Evolutionary conservation across 2,888 invertebrate genomes (phyloP).

Genomic region (Drosophila macrothrix): DNA sequence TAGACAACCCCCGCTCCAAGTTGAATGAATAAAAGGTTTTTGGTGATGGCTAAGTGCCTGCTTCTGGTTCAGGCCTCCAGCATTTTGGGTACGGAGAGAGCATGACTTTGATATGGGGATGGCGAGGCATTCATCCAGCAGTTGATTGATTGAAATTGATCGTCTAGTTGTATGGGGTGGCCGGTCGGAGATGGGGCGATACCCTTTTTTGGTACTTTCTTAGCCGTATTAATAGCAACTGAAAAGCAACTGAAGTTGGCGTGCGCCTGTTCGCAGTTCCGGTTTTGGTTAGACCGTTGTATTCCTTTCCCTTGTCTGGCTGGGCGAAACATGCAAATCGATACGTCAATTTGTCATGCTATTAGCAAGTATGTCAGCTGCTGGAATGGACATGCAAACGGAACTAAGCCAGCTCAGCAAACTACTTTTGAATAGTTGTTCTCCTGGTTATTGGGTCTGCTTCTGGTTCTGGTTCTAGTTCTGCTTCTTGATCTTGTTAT

Average conservation of each 20-base stretch:
- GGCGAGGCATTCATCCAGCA: constrained; percentile 30
- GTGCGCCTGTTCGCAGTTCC: constrained; percentile 2
- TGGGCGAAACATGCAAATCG: constrained; percentile 62
- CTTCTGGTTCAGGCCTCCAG: constrained; percentile 7
- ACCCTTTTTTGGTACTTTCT: constrained; percentile 46
- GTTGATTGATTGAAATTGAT: constrained; percentile 80
- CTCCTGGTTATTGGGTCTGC: neutral
- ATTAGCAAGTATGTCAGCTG: constrained; percentile 34
- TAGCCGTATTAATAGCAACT: constrained; percentile 3
- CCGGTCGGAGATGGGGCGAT: neutral
- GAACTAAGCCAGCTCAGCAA: constrained; percentile 8
- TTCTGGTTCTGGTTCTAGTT: neutral
- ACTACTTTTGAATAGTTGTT: constrained; percentile 8
- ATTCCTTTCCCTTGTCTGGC: constrained; percentile 21
- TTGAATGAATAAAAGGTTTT: constrained; percentile 50
- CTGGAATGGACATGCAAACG: constrained; percentile 4
- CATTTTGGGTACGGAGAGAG: constrained; percentile 5
- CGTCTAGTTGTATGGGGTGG: constrained; percentile 28
- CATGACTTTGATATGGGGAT: constrained; percentile 61
- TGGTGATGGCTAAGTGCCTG: constrained; percentile 62
- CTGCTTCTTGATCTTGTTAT: neutral
- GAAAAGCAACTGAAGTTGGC: constrained; percentile 3
- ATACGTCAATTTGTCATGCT: constrained; percentile 67
- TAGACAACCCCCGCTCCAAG: neutral
- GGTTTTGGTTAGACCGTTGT: neutral